Base-by-base conservation (phyloP, 2,888 invertebrate genomes). In the Atherix ibis region DNA sequence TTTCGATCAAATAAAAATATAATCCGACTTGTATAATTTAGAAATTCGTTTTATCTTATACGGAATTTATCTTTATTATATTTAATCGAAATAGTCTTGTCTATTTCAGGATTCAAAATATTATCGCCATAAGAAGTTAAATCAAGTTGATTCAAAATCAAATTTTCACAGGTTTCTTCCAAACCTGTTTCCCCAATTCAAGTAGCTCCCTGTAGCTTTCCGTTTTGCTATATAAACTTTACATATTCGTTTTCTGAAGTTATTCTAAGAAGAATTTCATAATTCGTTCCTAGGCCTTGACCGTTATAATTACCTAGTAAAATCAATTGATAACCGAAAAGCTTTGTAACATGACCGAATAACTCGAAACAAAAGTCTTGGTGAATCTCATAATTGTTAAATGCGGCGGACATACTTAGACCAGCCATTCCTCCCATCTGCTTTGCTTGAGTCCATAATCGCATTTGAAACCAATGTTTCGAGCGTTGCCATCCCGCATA, bases 311-410 rank as follows among this genome's bases (percentile, higher is more conserved):
- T 73, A 6, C 97, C 95, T 29, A 97, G 63, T 32, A 97, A 64
- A 14, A 95, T 75, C 2, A 95, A 87, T 66, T 94, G 89, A 52
- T 76, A 84, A 3, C 88, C 91, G 65, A 94, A 98, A 45, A 99
- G 78, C 41, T 73, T 76, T 1, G 98, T 99, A 13, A 91, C 87
- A 62, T 99, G 98, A 1, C 92, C 80, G 53, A 98, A 99, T 22
- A 98, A 62, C 63, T 98, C 98, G 64, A 99, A 98, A 55, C 89
- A 89, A 57, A 97, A 92, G 58, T 97, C 97, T 62, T 81, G 84
- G 36, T 77, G 62, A 10, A 82, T 67, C 43, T 67, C 65, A 58
- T 82, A 73, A 5, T 69, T 64, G 9, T 59, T 66, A 5, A 69
- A 51, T 41, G 62, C 62, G 1, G 71, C 72, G 40, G 72, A 70